Base-by-base conservation (phyloP, 92 coral and sea anemone species). In the Epizoanthus scotinus region DNA sequence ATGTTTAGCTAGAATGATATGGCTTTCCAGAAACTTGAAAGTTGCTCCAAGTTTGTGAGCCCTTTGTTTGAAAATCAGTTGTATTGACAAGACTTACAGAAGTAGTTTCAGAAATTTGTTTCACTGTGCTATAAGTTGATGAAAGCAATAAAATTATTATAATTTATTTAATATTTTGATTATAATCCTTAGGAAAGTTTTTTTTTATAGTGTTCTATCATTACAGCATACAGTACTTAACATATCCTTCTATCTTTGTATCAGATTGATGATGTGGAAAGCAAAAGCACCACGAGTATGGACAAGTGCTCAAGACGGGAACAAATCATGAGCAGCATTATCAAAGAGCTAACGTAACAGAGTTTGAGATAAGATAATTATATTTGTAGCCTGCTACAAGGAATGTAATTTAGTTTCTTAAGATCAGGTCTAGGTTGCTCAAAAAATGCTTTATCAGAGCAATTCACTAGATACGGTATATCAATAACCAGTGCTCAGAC, bases 221-320 rank as follows among this genome's bases (percentile, higher is more conserved):
- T 31, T 31, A 31, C 36, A 31, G 36, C 4, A 31, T 31, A 31
- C 36, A 31, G 36, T 31, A 31, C 36, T 31, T 31, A 52, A 27
- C 29, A 15, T 56, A 20, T 61, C 15, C 8, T 67, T 1, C 17
- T 38, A 27, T 53, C 47, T 69, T 9, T 38, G 12, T 13, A 53
- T 22, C 78, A 90, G 94, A 80, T 87, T 78, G 91, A 90, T 36
- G 72, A 75, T 42, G 82, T 49, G 50, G 65, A 31, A 70, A 72
- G 26, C 6, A 74, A 85, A 53, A 57, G 21, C 6, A 3, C 74
- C 52, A 71, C 22, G 17, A 75, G 71, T 40, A 75, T 72, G 5
- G 56, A 60, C 77, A 55, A 27, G 75, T 67, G 82, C 29, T 70
- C 84, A 81, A 89, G 82, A 83, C 84, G 83, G 67, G 92, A 91